These are phyloP conservation scores for Epinephelus lanceolatus DNA, from an alignment of 2,113 vertebrate species.

Conservation along the genomic window DNA sequence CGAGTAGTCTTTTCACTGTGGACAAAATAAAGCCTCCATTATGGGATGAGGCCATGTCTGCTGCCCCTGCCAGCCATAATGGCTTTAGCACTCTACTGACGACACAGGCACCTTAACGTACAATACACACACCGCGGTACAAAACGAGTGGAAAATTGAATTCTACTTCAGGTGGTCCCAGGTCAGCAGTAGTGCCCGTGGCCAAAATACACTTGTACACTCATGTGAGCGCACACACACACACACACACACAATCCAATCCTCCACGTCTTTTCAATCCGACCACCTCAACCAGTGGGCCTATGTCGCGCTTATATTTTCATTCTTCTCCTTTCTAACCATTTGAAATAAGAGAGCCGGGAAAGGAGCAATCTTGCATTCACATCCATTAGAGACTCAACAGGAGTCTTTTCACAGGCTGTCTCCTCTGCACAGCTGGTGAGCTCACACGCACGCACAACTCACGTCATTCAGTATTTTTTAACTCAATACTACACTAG, in stretches of 20 bases:
- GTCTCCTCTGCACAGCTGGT: conserved; percentile 55
- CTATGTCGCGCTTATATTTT: conserved; percentile 17
- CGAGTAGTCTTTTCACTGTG: conserved; percentile 64
- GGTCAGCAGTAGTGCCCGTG: conserved; percentile 58
- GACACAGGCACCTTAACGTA: conserved; percentile 53
- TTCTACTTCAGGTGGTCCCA: conserved; percentile 74
- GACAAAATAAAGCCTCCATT: conserved; percentile 72
- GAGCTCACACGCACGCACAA: conserved; percentile 13
- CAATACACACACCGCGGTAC: conserved; percentile 55
- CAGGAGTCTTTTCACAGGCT: conserved; percentile 57
- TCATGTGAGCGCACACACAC: conserved; percentile 28
- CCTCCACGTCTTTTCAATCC: conserved; percentile 41
- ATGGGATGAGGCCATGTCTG: conserved; percentile 66
- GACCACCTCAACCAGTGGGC: conserved; percentile 15
- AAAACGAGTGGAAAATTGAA: conserved; percentile 73
- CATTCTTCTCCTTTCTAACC: conserved; percentile 20
- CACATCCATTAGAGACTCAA: conserved; percentile 67
- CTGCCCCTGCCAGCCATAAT: conserved; percentile 61
- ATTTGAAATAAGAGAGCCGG: conserved; percentile 42
- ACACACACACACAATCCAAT: conserved; percentile 27
- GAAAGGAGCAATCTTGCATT: conserved; percentile 55
- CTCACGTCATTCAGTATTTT: conserved; percentile 14
- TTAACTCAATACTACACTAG: conserved; percentile 27
- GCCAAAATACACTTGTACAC: conserved; percentile 61
- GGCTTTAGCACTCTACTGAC: conserved; percentile 58